Base-by-base conservation (phyloP, 2,888 invertebrate species). In the Protophormia terraenovae region DNA sequence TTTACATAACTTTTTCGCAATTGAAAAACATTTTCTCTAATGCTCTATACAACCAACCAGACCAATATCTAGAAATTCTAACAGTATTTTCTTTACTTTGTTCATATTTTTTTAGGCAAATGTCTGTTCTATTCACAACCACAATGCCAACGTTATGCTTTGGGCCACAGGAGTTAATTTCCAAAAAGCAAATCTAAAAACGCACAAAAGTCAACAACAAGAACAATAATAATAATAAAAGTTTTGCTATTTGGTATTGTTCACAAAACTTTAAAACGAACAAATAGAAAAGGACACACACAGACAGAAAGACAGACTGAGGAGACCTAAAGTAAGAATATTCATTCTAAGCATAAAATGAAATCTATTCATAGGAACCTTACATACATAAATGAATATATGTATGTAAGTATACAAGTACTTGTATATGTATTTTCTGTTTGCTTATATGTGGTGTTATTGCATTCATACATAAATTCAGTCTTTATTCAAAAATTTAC, bases 121-220 rank as follows among this genome's bases (percentile, higher is more conserved):
- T 78, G 64, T 53, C 19, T 29, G 60, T 35, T 38, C 58, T 55
- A 19, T 47, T 27, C 58, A 71, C 24, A 14, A 55, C 10, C 41
- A 53, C 50, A 62, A 66, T 64, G 16, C 41, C 35, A 75, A 75
- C 19, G 62, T 55, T 58, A 47, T 62, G 38, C 73, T 67, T 79
- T 27, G 14, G 76, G 79, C 50, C 71, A 71, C 47, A 71, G 47
- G 62, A 79, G 79, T 47, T 83, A 75, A 79, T 75, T 79, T 75
- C 45, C 27, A 79, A 47, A 58, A 83, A 71, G 47, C 62, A 83
- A 79, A 69, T 83, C n/a, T 47, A 55, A 29, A 64, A 76, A 80
- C 64, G 50, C 55, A 84, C 64, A 76, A 71, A 80, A 71, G 75
- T 71, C 84, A 84, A 84, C 75, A 69, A 50, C 38, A 62, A 67